Evolutionary conservation across 2,888 invertebrate species (phyloP).

Genomic region (Drosophila subquinaria): DNA sequence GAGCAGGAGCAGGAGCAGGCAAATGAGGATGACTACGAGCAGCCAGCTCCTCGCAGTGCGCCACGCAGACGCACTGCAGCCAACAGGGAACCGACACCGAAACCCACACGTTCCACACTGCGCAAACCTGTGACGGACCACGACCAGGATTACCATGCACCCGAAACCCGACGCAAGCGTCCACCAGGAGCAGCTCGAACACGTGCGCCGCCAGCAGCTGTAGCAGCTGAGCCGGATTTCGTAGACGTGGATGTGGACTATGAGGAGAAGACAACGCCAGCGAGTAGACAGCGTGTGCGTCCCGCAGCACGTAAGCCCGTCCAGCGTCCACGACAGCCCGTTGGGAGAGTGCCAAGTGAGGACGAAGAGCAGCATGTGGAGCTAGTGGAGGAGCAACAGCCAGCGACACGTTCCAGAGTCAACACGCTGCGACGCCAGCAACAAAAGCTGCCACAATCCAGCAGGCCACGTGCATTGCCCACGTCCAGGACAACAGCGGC

Average conservation of each 20-base stretch:
- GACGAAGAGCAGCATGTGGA: constrained; percentile 12
- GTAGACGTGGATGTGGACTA: constrained; percentile 79
- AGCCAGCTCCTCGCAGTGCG: constrained; percentile 58
- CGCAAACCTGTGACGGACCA: constrained; percentile 77
- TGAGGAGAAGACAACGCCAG: constrained; percentile 71
- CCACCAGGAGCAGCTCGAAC: constrained; percentile 45
- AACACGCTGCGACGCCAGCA: constrained; percentile 48
- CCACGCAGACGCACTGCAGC: constrained; percentile 66
- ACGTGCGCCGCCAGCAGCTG: constrained; percentile 55
- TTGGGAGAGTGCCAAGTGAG: no score
- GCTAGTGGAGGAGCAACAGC: constrained; percentile 40
- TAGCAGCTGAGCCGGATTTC: constrained; percentile 76
- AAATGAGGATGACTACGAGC: constrained; percentile 88
- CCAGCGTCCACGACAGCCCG: constrained; percentile 68
- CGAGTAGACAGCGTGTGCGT: constrained; percentile 41
- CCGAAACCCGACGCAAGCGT: constrained; percentile 69
- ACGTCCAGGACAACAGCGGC: constrained; percentile 48
- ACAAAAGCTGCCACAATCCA: no score
- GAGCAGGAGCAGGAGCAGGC: constrained; percentile 41
- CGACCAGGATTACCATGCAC: no score
- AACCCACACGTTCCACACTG: constrained; percentile 64
- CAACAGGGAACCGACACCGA: constrained; percentile 50
- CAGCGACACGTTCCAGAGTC: constrained; percentile 40
- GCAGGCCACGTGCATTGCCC: constrained; percentile 45
- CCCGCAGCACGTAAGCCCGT: constrained; percentile 65